phyloP scores from a whole-genome alignment of 2,888 invertebrate genomes.

The Macropis europaea region DNA sequence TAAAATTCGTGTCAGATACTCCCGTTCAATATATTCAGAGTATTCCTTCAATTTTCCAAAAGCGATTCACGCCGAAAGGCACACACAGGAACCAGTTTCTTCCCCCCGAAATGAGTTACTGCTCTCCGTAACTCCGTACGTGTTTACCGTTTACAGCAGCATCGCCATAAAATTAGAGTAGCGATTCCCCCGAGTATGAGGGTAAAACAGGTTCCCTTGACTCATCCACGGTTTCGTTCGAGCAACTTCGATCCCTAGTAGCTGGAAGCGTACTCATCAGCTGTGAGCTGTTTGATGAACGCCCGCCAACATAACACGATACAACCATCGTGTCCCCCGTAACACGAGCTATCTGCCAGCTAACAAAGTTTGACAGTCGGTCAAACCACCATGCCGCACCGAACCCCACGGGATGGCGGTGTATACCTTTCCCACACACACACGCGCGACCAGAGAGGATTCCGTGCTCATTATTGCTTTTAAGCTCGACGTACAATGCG shows the following conservation, averaged over 20 bases:
- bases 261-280: constrained; percentile 26
- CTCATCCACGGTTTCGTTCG: constrained; percentile 22
- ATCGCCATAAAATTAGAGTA: constrained; percentile 29
- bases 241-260: constrained; percentile 28
- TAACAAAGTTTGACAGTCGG: constrained; percentile 68
- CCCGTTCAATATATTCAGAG: too few relatives aligned
- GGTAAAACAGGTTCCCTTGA: constrained; percentile 50
- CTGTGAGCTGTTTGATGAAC: constrained; percentile 59
- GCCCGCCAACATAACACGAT: constrained; percentile 21
- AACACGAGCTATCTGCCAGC: constrained; percentile 60
- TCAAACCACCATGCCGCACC: constrained; percentile 53
- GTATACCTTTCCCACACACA: constrained; percentile 73
- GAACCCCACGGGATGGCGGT: constrained; percentile 43
- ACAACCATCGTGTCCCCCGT: constrained; percentile 44
- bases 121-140: too few relatives aligned
- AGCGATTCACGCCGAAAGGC: too few relatives aligned
- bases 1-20: too few relatives aligned
- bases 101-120: too few relatives aligned
- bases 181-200: constrained; percentile 36
- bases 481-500: constrained; percentile 56
- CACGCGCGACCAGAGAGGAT: constrained; percentile 64
- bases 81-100: too few relatives aligned
- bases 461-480: constrained; percentile 67
- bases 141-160: too few relatives aligned
- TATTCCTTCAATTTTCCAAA: too few relatives aligned